phyloP scores from a whole-genome alignment of 2,888 invertebrate genomes.

The Drosophila aldrichi region DNA sequence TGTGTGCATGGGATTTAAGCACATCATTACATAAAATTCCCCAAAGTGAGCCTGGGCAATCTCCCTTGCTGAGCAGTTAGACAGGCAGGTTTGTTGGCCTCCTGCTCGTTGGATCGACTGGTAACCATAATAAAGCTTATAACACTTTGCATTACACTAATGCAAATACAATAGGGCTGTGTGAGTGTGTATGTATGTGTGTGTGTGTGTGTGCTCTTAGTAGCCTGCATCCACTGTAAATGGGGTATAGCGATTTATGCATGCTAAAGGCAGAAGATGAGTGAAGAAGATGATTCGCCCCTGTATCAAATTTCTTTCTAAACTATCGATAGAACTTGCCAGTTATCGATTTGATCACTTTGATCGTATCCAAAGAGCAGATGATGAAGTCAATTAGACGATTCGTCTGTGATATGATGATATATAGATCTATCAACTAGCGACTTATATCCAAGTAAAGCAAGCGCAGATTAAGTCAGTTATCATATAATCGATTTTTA shows the following conservation, averaged over 20 bases:
- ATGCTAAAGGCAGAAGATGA: neutral
- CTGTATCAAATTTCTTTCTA: too few relatives aligned
- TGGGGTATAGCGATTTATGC: neutral
- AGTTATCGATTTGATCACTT: too few relatives aligned
- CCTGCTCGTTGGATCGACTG: slow-evolving; percentile 54
- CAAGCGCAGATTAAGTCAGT: neutral
- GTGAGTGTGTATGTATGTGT: neutral
- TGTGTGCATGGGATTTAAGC: slow-evolving; percentile 66
- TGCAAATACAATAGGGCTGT: slow-evolving; percentile 78
- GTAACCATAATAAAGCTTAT: slow-evolving; percentile 79
- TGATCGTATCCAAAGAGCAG: neutral
- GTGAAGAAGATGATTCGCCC: too few relatives aligned
- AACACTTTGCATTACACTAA: slow-evolving; percentile 81
- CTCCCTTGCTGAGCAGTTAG: slow-evolving; percentile 17
- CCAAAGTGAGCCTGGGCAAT: slow-evolving; percentile 51
- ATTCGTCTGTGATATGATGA: too few relatives aligned
- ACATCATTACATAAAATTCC: slow-evolving; percentile 79
- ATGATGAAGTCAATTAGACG: neutral
- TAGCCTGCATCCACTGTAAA: neutral
- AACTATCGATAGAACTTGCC: neutral
- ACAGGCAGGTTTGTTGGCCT: slow-evolving; percentile 33
- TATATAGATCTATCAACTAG: neutral
- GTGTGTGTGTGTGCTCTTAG: slow-evolving; percentile 1
- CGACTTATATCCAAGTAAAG: neutral
- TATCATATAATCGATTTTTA: neutral